Evolutionary conservation across 2,797 vertebrate species (phyloP).

Genomic region (Myotis myotis): DNA sequence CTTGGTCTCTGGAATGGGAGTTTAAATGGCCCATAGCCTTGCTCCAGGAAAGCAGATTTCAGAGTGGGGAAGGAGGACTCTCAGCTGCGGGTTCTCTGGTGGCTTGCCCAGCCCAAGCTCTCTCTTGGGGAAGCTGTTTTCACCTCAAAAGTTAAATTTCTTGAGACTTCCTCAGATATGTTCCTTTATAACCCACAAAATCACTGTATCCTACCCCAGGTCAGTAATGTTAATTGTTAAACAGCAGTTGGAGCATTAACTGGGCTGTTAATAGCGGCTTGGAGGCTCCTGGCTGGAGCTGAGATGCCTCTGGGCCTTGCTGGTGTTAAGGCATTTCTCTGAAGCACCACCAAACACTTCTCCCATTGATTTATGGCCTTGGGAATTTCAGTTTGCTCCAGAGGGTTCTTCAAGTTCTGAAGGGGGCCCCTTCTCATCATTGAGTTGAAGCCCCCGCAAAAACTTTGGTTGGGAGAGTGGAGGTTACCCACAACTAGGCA

Average conservation of each 20-base stretch:
- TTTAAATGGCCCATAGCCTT: slow-evolving; percentile 46
- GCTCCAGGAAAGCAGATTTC: slow-evolving; percentile 59
- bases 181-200: slow-evolving; percentile 58
- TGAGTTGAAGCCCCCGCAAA: slow-evolving; percentile 75
- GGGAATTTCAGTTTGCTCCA: slow-evolving; percentile 79
- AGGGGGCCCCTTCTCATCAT: slow-evolving; percentile 78
- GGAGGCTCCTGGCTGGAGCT: slow-evolving; percentile 73
- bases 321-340: slow-evolving; percentile 85
- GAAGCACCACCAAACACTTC: slow-evolving; percentile 86
- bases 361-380: slow-evolving; percentile 91
- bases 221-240: slow-evolving; percentile 85
- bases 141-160: slow-evolving; percentile 77
- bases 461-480: slow-evolving; percentile 57
- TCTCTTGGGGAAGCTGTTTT: slow-evolving; percentile 67
- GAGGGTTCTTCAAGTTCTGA: slow-evolving; percentile 79
- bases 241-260: slow-evolving; percentile 83
- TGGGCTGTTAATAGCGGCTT: slow-evolving; percentile 77
- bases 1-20: slow-evolving; percentile 41
- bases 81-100: slow-evolving; percentile 38
- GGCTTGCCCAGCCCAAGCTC: slow-evolving; percentile 16
- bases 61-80: slow-evolving; percentile 53
- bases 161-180: slow-evolving; percentile 56
- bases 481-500: neutral
- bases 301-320: slow-evolving; percentile 73
- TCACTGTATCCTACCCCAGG: slow-evolving; percentile 42